Base-by-base conservation (phyloP, 2,113 vertebrate species). In the Phyllostomus hastatus region DNA sequence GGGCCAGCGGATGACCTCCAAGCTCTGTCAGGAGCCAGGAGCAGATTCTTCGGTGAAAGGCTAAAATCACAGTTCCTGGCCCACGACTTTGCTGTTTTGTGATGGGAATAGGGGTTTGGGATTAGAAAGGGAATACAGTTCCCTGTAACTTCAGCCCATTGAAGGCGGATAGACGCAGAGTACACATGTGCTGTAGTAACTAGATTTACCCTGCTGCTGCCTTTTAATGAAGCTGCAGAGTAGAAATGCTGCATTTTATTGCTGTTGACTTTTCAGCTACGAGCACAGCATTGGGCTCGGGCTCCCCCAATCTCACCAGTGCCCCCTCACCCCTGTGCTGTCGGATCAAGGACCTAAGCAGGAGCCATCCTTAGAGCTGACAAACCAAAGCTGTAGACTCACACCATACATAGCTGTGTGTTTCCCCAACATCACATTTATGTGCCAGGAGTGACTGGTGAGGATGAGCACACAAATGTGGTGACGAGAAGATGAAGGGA, bases 61-160 rank as follows among this genome's bases (percentile, higher is more conserved):
- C 85, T 91, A 95, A 90, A 95, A 90, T 95, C 88, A 78, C 88
- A 95, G 35, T 48, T 79, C 52, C 52, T 95, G 94, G 46, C 73
- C 88, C 61, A 50, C 85, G 94, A 75, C 78, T 88, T 79, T 70
- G 73, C 59, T 95, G 31, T 67, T 85, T 75, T 69, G 52, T 85
- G 26, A 50, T 52, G 82, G 73, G 95, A 95, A 95, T 79, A 70
- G 81, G 10, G 46, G 2, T 12, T 64, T 69, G 41, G 50, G 26
- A 8, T 41, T 92, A 52, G 26, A 41, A 50, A 66, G 38, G 72
- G 57, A 72, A 54, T 48, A 24, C 5, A 75, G 91, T 88, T 97
- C 90, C 72, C 81, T 85, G 48, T 88, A 91, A 96, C 46, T 73
- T 90, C 72, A 79, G 17, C 26, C 59, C 50, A 4, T 3, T 24